A percentile compares a stretch with the other conserved stretches of the same genome.
Evolutionary conservation across 2,888 invertebrate species (phyloP).

Genomic region (Euplexia lucipara): DNA sequence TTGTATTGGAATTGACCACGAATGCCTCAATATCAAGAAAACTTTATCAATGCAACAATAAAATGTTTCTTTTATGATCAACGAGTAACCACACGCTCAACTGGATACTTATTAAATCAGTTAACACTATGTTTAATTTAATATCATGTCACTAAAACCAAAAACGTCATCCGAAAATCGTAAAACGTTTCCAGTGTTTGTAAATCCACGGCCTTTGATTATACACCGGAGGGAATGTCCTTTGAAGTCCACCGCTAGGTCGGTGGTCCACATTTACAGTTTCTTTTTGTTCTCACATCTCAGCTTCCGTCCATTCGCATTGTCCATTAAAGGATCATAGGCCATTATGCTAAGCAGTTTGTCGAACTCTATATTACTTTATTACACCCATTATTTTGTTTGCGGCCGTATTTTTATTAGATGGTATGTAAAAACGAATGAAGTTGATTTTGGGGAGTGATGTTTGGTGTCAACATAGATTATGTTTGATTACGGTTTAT

Average conservation of each 20-base stretch:
- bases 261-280: conserved; percentile 85
- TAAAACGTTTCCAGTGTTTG: conserved; percentile 69
- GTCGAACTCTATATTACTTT: conserved; percentile 72
- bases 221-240: conserved; percentile 74
- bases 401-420: conserved; percentile 60
- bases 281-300: conserved; percentile 81
- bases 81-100: neutral
- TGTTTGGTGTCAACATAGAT: conserved; percentile 59
- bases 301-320: conserved; percentile 83
- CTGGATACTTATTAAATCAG: neutral
- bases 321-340: conserved; percentile 81
- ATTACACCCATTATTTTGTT: conserved; percentile 64
- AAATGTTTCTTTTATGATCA: too few relatives aligned
- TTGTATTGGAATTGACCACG: too few relatives aligned
- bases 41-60: too few relatives aligned
- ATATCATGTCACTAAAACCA: conserved; percentile 22
- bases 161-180: conserved; percentile 38
- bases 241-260: conserved; percentile 85
- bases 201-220: conserved; percentile 65
- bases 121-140: conserved; percentile 12
- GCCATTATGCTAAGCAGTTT: conserved; percentile 77
- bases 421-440: conserved; percentile 59
- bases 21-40: too few relatives aligned
- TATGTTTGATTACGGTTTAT: conserved; percentile 48
- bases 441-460: conserved; percentile 59